These are phyloP conservation scores for Chloroceryle amazona DNA, from an alignment of 2,797 vertebrate genomes.

Conservation along the genomic window DNA sequence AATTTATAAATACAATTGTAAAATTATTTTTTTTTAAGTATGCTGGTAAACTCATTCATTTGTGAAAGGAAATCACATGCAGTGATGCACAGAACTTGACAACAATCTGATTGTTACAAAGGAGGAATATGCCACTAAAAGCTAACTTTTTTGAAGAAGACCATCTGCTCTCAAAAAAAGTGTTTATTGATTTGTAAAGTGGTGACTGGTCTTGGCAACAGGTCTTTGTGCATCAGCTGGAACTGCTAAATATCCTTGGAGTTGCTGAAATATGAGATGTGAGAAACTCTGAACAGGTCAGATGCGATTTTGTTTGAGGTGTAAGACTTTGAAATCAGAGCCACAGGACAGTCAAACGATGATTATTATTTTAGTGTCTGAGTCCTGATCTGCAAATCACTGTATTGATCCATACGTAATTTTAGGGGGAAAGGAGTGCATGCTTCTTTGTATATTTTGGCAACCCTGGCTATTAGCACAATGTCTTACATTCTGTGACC, in stretches of 20 bases:
- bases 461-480: background rate
- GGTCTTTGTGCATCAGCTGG: conserved; percentile 26
- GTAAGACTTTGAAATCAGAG: conserved; percentile 35
- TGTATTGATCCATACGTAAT: conserved; percentile 22
- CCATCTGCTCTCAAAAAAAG: background rate
- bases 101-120: background rate
- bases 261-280: background rate
- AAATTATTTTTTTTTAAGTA: background rate
- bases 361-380: conserved; percentile 20
- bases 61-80: background rate
- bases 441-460: conserved; percentile 11
- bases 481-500: background rate
- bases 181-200: conserved; percentile 35
- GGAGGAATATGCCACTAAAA: background rate
- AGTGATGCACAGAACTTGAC: background rate
- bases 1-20: too few relatives aligned
- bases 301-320: conserved; percentile 24
- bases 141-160: background rate
- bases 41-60: background rate
- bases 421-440: background rate
- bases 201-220: conserved; percentile 19
- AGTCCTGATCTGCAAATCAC: conserved; percentile 48
- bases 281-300: background rate
- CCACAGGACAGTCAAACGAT: background rate
- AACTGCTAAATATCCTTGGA: conserved; percentile 22